Evolutionary conservation across 2,113 vertebrate species (phyloP), one percentile per base, ranked within the genome.

Genomic region (Ceyx melanurus): DNA sequence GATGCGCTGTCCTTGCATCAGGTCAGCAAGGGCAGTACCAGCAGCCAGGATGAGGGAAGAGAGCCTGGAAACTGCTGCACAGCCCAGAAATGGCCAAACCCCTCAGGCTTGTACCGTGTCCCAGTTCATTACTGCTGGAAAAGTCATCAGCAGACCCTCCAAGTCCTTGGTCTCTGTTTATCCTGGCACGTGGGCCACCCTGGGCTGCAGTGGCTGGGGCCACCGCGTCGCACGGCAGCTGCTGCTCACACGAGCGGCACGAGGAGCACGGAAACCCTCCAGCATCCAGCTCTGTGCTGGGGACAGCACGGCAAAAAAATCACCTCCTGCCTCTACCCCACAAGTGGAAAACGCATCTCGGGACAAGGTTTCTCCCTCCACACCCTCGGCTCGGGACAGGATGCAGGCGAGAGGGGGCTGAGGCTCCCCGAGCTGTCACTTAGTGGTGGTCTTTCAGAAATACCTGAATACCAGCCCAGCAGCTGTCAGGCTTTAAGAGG

Each of bases 221-320:
- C 83, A 46, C 66, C n/a, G 1, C 2, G 3, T 29, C 11, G 3
- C 0, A 11, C 5, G 28, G 20, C 75, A 50, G 61, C 66, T 66
- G 17, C 23, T 1, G 25, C 75, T 70, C 71, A 61, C 25, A 4
- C 9, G 5, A 65, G 86, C 10, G 12, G 82, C 84, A 84, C 9
- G 3, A 56, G 46, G 64, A 56, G 84, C 57, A 15, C 1, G 2
- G 51, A 25, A 23, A 84, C 33, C 35, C 74, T 4, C 13, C 77
- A 26, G 83, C 61, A 0, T 20, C 68, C 46, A 6, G 0, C 54
- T 58, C 43, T 6, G 0, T 2, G 23, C 2, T 3, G 0, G 62
- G 57, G 29, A 65, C 21, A 60, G 33, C 60, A 6, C 0, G 1
- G 70, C 0, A 4, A 31, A 20, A 20, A 28, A 28, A 15, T 9